These are phyloP conservation scores for Spilogale gracilis DNA, from an alignment of 2,113 vertebrate species.

Conservation along the genomic window DNA sequence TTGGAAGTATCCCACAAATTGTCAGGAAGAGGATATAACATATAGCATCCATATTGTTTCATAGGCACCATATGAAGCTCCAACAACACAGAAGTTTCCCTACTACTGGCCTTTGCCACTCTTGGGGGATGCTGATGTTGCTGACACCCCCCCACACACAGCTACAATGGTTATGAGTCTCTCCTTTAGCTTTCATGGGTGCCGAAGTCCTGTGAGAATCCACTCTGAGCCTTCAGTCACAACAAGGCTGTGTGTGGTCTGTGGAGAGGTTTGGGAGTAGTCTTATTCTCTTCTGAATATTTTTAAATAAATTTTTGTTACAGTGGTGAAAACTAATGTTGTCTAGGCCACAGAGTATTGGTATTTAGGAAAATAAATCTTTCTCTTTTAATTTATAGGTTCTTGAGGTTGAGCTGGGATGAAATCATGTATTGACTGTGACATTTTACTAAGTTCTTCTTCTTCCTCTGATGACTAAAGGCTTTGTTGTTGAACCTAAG, in stretches of 20 bases:
- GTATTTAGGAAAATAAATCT: not conserved
- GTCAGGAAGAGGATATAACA: not conserved
- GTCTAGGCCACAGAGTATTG: not conserved
- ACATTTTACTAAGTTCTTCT: not conserved
- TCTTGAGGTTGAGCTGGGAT: conserved; percentile 16
- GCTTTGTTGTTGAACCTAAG: not conserved
- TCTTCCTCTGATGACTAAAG: not conserved
- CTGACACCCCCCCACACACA: not conserved
- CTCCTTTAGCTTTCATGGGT: not conserved
- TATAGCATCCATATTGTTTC: not conserved
- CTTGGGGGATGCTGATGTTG: not conserved
- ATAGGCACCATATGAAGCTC: not conserved
- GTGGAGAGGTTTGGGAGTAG: not conserved
- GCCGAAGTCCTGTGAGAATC: not conserved
- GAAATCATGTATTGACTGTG: not conserved
- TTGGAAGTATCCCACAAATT: not conserved
- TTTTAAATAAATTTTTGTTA: not conserved
- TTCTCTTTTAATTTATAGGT: not conserved
- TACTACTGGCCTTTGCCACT: not conserved
- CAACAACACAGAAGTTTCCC: not conserved
- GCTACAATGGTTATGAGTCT: not conserved
- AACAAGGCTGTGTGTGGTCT: not conserved
- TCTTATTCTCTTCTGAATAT: not conserved
- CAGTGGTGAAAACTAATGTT: not conserved
- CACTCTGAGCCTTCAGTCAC: not conserved